Evolutionary conservation across 2,113 vertebrate genomes (phyloP), one percentile per base, ranked within the genome.

Genomic region (Quiscalus mexicanus): DNA sequence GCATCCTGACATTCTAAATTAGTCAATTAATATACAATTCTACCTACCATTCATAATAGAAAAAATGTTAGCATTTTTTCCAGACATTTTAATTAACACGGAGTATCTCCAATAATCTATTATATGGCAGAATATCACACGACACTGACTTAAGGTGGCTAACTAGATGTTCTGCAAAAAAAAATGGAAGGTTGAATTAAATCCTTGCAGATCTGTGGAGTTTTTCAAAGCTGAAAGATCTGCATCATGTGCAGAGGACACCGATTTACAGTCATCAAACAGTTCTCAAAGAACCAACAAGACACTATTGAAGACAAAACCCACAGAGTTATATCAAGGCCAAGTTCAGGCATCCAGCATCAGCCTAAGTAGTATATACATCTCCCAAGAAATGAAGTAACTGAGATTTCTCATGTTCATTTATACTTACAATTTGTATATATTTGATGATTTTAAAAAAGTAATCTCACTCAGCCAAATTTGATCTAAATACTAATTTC

Each of bases 1-100:
- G 97, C 98, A 97, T 93, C 91, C 96, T 98, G 95, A 95, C 98
- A 97, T 98, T 96, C 97, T 98, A 98, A 98, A 97, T 98, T 95
- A 98, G 96, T 94, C 97, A 96, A 97, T 98, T 97, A 96, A 97
- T 97, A 98, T 84, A 97, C 92, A 98, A 97, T 97, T 97, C 92
- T 85, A 95, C 80, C 93, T 93, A 76, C 60, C 63, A 87, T 96
- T 91, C 94, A 95, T 90, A 97, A 97, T 23, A 89, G 90, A 89
- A 93, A 96, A 97, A 91, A 96, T 90, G 90, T 71, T 67, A 87
- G 68, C 63, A 81, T 96, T 94, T 97, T 97, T 96, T 70, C 92
- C 95, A 97, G 92, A 93, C 63, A 94, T 97, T 97, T 98, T 98
- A 98, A 98, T 98, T 96, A 98, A 96, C 86, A 82, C 33, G 0